Evolutionary conservation across 2,888 invertebrate species (phyloP).

Genomic region (Heliconius hortense): DNA sequence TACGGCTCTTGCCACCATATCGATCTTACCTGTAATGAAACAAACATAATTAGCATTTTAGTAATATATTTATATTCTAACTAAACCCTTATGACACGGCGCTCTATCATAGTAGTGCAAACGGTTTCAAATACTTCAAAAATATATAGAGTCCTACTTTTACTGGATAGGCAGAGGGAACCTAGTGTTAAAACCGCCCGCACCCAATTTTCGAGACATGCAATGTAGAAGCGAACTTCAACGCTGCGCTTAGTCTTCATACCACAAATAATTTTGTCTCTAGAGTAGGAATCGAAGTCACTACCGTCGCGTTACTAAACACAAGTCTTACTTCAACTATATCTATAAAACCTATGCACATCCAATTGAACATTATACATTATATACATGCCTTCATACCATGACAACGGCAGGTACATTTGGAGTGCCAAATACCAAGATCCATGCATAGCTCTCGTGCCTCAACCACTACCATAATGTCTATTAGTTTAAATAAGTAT

Average conservation of each 20-base stretch:
- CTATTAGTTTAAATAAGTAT: not conserved
- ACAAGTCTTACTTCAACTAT: too few species aligned
- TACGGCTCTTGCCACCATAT: not conserved
- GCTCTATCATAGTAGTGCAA: not conserved
- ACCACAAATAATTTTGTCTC: too few species aligned
- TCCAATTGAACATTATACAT: slow-evolving; percentile 2
- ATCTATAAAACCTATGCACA: not conserved
- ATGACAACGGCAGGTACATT: not conserved
- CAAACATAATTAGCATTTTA: not conserved
- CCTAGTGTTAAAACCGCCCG: not conserved
- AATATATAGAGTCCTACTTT: too few species aligned
- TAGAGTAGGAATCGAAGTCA: not conserved
- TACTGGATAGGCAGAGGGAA: not conserved
- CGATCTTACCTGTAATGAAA: slow-evolving; percentile 15
- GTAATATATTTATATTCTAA: not conserved
- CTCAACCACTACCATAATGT: not conserved
- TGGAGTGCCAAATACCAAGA: slow-evolving; percentile 12
- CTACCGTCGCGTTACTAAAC: not conserved
- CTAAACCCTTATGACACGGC: not conserved
- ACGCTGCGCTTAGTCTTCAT: too few species aligned
- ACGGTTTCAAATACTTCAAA: not conserved
- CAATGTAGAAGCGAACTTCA: too few species aligned
- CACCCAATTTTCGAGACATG: too few species aligned
- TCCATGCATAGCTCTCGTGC: slow-evolving; percentile 8
- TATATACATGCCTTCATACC: not conserved